phyloP scores from a whole-genome alignment of 2,888 invertebrate genomes.

The Thecocarcelia acutangulata region DNA sequence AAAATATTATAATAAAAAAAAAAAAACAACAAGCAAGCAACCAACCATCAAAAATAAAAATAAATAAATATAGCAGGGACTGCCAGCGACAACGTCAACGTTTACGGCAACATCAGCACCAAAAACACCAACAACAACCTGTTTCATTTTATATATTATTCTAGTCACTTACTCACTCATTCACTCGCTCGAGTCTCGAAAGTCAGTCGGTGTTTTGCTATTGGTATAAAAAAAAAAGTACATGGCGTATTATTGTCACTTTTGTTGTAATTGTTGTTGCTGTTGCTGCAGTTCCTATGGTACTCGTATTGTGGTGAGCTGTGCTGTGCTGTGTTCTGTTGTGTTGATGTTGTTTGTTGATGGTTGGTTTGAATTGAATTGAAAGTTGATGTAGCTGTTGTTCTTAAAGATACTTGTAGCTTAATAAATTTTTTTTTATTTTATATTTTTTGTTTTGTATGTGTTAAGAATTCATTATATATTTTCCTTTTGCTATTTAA shows the following conservation, averaged over 20 bases:
- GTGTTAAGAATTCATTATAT: conserved; percentile 24
- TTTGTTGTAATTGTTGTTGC: conserved; percentile 14
- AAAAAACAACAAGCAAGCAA: too few relatives aligned
- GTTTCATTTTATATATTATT: conserved; percentile 55
- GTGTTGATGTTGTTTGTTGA: conserved; percentile 19
- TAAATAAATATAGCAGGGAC: conserved; percentile 23
- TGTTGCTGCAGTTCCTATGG: background rate
- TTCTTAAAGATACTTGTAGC: conserved; percentile 46
- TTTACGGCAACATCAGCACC: conserved; percentile 28
- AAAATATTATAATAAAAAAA: conserved; percentile 14
- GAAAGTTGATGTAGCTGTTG: conserved; percentile 46
- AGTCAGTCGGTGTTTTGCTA: conserved; percentile 34
- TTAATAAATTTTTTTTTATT: background rate
- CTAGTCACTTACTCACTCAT: conserved; percentile 40
- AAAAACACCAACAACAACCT: conserved; percentile 47
- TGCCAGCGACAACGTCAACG: conserved; percentile 30
- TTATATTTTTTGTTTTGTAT: background rate
- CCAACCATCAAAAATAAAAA: conserved; percentile 33
- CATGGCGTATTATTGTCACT: conserved; percentile 11
- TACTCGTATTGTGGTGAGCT: conserved; percentile 16
- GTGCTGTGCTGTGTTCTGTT: too few relatives aligned
- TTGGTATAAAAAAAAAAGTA: conserved; percentile 43
- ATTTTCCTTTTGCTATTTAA: conserved; percentile 17
- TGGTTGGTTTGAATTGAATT: conserved; percentile 30
- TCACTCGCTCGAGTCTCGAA: conserved; percentile 16